Percentiles rank a stretch among this genome's conserved stretches.
Conservation (phyloP, 2,888 invertebrate genomes). For the Odiellus spinosus region DNA sequence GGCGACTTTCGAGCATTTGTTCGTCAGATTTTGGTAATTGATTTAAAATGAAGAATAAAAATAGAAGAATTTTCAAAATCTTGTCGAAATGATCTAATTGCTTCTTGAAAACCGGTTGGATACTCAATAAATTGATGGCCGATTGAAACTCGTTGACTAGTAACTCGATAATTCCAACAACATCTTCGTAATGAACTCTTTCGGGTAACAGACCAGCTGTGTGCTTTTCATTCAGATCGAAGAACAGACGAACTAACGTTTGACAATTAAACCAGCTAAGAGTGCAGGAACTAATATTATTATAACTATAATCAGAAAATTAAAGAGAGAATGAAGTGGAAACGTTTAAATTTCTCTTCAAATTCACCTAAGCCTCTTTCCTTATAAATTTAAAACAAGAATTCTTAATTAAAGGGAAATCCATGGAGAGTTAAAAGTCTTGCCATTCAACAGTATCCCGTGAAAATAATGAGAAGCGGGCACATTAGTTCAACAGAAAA, state of each 20-base stretch:
- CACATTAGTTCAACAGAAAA: too few species aligned
- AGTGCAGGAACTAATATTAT: too few species aligned
- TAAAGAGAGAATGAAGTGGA: too few species aligned
- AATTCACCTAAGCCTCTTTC: too few species aligned
- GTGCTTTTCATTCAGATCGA: slow-evolving; percentile 35
- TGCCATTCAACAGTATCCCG: too few species aligned
- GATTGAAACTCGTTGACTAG: slow-evolving; percentile 45
- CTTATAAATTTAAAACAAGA: too few species aligned
- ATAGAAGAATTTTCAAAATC: slow-evolving; percentile 54
- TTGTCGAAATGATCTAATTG: slow-evolving; percentile 70
- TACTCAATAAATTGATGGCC: slow-evolving; percentile 32
- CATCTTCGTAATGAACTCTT: slow-evolving; percentile 49
- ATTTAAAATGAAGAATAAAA: slow-evolving; percentile 53
- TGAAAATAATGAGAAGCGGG: too few species aligned
- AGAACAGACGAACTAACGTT: slow-evolving; percentile 65
- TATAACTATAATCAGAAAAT: too few species aligned
- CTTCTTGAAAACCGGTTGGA: slow-evolving; percentile 52
- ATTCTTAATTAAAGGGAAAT: too few species aligned
- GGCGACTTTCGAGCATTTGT: slow-evolving; percentile 33
- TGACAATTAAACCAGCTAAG: slow-evolving; percentile 56
- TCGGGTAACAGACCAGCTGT: slow-evolving; percentile 24
- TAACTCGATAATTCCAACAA: slow-evolving; percentile 49
- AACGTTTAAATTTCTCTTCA: too few species aligned
- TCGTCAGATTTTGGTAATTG: slow-evolving; percentile 36
- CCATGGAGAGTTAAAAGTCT: too few species aligned